Conservation (phyloP, 2,888 invertebrate species). For the Crepidodera aurea region DNA sequence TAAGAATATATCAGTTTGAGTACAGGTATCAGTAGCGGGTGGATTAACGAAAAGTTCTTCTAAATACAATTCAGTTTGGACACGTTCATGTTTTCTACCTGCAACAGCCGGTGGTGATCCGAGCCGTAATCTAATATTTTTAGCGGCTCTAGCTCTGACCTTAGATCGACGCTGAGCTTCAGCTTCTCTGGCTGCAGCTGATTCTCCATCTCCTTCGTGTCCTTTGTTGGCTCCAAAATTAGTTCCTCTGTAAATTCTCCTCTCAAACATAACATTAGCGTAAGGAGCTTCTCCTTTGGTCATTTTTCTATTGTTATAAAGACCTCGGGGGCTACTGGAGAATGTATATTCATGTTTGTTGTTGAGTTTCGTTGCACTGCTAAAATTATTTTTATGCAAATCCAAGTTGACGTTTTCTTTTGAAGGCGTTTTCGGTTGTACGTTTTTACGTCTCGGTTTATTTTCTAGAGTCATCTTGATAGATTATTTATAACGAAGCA, state of each 20-base stretch:
- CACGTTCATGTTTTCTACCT: slow-evolving; percentile 83
- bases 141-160: slow-evolving; percentile 74
- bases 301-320: slow-evolving; percentile 68
- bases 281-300: slow-evolving; percentile 64
- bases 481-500: neutral
- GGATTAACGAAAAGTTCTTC: slow-evolving; percentile 85
- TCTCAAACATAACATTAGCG: slow-evolving; percentile 90
- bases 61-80: slow-evolving; percentile 90
- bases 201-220: slow-evolving; percentile 63
- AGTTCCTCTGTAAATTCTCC: slow-evolving; percentile 84
- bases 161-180: slow-evolving; percentile 77
- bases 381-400: slow-evolving; percentile 14
- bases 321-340: slow-evolving; percentile 69
- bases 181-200: slow-evolving; percentile 66
- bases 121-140: slow-evolving; percentile 65
- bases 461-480: slow-evolving; percentile 41
- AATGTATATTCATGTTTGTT: slow-evolving; percentile 64
- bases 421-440: slow-evolving; percentile 26
- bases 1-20: slow-evolving; percentile 82
- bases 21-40: slow-evolving; percentile 77
- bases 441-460: slow-evolving; percentile 35
- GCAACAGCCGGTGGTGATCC: slow-evolving; percentile 81
- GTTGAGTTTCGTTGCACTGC: slow-evolving; percentile 38
- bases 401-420: slow-evolving; percentile 35
- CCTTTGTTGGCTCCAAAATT: slow-evolving; percentile 70